Conservation (phyloP, 2,888 invertebrate species). For the Tenthredo mesomela region DNA sequence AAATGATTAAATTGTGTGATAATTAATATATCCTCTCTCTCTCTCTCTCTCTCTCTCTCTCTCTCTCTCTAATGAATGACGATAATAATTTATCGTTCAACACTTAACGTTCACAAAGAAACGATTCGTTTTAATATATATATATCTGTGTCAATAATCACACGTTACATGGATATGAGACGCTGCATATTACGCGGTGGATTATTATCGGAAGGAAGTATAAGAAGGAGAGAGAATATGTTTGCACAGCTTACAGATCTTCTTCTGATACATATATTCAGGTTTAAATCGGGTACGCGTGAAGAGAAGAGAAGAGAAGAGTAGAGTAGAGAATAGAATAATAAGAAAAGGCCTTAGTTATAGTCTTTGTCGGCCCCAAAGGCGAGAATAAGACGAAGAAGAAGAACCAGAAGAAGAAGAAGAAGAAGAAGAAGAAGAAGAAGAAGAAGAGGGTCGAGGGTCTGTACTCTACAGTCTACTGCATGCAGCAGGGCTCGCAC, state of each 20-base stretch:
- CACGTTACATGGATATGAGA: background rate
- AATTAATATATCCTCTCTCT: too few species aligned
- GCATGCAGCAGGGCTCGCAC: background rate
- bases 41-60: too few species aligned
- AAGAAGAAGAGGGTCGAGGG: background rate
- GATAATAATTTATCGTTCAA: too few species aligned
- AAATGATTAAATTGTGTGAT: background rate
- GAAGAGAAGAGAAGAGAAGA: constrained; percentile 53
- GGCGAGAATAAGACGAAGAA: background rate
- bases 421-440: background rate
- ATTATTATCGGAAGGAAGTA: background rate
- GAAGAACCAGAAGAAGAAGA: background rate
- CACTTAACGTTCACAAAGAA: too few species aligned
- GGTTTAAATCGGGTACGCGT: background rate
- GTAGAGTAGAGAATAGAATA: constrained; percentile 54
- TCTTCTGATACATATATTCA: background rate
- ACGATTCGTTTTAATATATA: too few species aligned
- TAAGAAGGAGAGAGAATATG: background rate
- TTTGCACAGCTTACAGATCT: background rate
- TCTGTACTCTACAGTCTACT: background rate
- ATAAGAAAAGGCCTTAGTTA: constrained; percentile 52
- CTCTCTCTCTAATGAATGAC: too few species aligned
- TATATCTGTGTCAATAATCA: background rate
- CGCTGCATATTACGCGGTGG: too few species aligned
- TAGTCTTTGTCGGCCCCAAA: constrained; percentile 63